Percentiles rank a stretch among this genome's conserved stretches.
These are phyloP conservation scores for Dicranocentrus wangi DNA, from an alignment of 2,888 invertebrate genomes.

Conservation along the genomic window DNA sequence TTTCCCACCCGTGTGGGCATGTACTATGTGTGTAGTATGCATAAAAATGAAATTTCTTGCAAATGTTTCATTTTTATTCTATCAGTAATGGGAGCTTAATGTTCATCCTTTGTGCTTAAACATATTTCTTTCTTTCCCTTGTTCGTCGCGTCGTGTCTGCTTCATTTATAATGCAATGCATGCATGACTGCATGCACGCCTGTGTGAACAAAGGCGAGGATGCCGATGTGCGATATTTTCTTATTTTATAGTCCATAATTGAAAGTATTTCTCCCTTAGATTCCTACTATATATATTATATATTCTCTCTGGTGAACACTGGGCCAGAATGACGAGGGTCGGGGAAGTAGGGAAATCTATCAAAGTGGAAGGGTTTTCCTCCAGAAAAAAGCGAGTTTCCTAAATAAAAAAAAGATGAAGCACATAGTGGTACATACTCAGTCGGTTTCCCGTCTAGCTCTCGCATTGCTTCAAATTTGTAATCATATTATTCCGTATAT, in stretches of 20 bases:
- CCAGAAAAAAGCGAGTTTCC: not conserved
- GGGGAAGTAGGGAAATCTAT: constrained; percentile 21
- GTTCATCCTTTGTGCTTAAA: constrained; percentile 56
- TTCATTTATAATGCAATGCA: constrained; percentile 55
- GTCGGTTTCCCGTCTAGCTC: too few relatives aligned
- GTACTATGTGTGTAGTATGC: constrained; percentile 25
- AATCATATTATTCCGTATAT: too few relatives aligned
- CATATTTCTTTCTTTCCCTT: constrained; percentile 27
- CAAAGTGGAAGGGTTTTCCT: constrained; percentile 9
- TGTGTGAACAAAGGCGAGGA: constrained; percentile 7
- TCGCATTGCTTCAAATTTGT: too few relatives aligned
- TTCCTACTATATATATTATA: not conserved
- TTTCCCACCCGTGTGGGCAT: too few relatives aligned
- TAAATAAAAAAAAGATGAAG: too few relatives aligned
- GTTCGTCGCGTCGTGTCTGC: constrained; percentile 22
- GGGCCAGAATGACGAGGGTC: not conserved
- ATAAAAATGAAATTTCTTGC: constrained; percentile 55
- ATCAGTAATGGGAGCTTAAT: constrained; percentile 69
- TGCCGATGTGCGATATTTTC: constrained; percentile 6
- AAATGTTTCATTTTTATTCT: constrained; percentile 71
- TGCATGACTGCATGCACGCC: constrained; percentile 48
- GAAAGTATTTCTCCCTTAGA: constrained; percentile 38
- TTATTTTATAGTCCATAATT: constrained; percentile 25
- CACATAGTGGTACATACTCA: too few relatives aligned
- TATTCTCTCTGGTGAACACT: not conserved